Evolutionary conservation across 2,888 invertebrate genomes (phyloP), one percentile per base, ranked within the genome.

Genomic region (Stramonita haemastoma): DNA sequence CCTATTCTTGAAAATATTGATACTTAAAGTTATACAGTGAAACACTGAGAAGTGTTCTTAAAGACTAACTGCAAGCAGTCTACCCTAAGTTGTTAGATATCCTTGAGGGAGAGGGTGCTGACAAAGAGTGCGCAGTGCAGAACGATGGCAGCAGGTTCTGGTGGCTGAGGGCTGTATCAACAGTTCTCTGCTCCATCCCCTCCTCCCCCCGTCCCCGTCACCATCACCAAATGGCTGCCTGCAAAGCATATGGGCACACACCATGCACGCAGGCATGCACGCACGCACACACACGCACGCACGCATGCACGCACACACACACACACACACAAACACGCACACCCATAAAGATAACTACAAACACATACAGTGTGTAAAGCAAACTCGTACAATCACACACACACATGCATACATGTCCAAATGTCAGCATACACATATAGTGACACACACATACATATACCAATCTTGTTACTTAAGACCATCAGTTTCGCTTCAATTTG

Each of bases 141-240:
- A 22, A 60, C 13, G 60, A 60, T 22, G 60, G 32, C 34, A 26
- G 81, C 36, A 29, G 81, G 81, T 83, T 26, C 0, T 66, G 34
- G 60, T 86, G 5, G 34, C 19, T 19, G 29, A 29, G 17, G 34
- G 34, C 66, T 26, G 15, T 15, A 89, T 89, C 87, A 90, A 88
- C 91, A 92, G 79, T 81, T 91, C 57, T 90, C 90, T 66, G 90
- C 87, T 85, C 89, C 86, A 32, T 91, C 92, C 19, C 90, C 89
- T 19, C 88, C 86, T 36, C 91, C 90, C 19, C 87, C 81, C 22
- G 36, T 70, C 26, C 90, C 89, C 6, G 91, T 91, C 73, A 90
- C 90, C 91, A 92, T 90, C 73, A 91, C 92, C 32, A 92, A 87
- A 77, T 91, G 92, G 84, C 91, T 91, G 66, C 89, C 87, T 90